Conservation (phyloP, 2,888 invertebrate species). For the Cheilosia impressa region DNA sequence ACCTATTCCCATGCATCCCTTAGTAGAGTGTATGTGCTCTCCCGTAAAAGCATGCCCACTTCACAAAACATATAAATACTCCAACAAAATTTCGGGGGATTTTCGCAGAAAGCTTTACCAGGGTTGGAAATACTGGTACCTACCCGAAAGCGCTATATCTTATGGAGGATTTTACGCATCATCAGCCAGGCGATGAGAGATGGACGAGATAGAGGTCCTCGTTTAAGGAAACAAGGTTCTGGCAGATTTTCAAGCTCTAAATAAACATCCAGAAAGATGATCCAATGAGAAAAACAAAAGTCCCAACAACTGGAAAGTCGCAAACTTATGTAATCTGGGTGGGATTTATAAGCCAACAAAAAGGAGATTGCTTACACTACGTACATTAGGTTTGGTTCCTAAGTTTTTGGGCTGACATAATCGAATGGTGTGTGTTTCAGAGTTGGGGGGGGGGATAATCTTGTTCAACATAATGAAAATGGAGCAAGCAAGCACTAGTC, state of each 20-base stretch:
- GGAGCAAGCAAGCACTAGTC: background rate
- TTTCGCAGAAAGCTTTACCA: slow-evolving; percentile 9
- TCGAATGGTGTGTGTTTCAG: background rate
- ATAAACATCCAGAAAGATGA: background rate
- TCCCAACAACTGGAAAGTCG: background rate
- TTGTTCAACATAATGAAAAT: background rate
- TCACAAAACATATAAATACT: background rate
- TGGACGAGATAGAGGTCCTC: background rate
- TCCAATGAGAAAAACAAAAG: background rate
- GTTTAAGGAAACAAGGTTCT: background rate
- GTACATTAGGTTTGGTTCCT: background rate
- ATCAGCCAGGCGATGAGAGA: background rate
- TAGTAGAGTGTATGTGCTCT: background rate
- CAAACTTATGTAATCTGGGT: background rate
- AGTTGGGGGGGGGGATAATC: background rate
- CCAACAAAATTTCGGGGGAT: background rate
- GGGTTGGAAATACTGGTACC: slow-evolving; percentile 4
- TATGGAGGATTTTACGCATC: slow-evolving; percentile 8
- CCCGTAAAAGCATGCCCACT: background rate
- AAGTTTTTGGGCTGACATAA: background rate
- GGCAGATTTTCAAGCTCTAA: background rate
- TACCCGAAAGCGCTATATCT: slow-evolving; percentile 5
- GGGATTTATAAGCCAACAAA: background rate
- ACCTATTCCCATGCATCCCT: slow-evolving; percentile 4
- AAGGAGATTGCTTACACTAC: background rate